A percentile compares a stretch with the other conserved stretches of the same genome.
Evolutionary conservation across 1,140 invertebrate genomes (phyloP).

Genomic region (Calosoma granatense): DNA sequence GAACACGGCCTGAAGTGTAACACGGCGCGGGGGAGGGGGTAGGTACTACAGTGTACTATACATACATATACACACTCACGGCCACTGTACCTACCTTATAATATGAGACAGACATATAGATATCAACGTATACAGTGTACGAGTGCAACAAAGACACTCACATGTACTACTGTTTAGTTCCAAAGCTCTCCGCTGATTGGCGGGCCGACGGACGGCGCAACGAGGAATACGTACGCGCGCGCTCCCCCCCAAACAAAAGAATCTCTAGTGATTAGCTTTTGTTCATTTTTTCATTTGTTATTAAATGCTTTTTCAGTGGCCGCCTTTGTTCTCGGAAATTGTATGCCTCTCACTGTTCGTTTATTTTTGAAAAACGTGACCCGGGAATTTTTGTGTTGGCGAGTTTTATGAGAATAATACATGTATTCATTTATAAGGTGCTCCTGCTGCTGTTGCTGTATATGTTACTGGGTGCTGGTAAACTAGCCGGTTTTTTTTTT

Average conservation of each 20-base stretch:
- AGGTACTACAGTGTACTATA: neutral
- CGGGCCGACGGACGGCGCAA: neutral
- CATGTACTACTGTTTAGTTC: neutral
- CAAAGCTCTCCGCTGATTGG: conserved; percentile 3
- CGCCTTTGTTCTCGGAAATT: neutral
- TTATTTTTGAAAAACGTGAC: neutral
- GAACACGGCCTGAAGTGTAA: neutral
- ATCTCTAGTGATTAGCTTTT: conserved; percentile 6
- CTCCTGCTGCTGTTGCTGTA: neutral
- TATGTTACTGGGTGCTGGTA: too few relatives aligned
- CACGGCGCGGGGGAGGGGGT: neutral
- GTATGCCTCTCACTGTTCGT: neutral
- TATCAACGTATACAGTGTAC: neutral
- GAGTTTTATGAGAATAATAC: neutral
- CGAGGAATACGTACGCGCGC: neutral
- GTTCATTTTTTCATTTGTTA: conserved; percentile 7
- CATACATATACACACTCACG: too few relatives aligned
- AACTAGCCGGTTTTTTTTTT: too few relatives aligned
- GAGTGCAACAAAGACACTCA: neutral
- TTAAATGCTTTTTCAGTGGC: neutral
- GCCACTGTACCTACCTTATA: too few relatives aligned
- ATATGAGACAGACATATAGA: too few relatives aligned
- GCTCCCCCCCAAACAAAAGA: neutral
- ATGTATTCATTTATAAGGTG: neutral
- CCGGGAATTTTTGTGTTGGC: neutral